Evolutionary conservation across 2,113 vertebrate species (phyloP), one percentile per base, ranked within the genome.

Genomic region (Pluvialis apricaria): DNA sequence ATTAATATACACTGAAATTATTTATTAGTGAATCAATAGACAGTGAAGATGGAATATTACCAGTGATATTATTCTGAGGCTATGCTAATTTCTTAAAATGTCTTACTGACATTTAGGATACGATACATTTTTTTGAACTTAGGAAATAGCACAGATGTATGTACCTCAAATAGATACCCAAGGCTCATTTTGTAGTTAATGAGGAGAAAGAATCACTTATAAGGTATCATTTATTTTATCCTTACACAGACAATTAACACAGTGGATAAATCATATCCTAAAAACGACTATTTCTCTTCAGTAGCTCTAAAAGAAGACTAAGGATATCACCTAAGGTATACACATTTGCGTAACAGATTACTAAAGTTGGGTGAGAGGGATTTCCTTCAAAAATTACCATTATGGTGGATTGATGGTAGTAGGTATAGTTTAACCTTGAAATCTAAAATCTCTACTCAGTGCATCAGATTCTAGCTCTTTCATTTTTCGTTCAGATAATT

Each of bases 41-140:
- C 11, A 73, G 11, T 29, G 32, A 93, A 94, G n/a, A 82, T 60
- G 13, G 34, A 94, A 55, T 92, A 72, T 81, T 62, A 58, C 13
- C 24, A 40, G 22, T 45, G n/a, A 58, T 75, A 79, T 61, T 92
- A 92, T 90, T 86, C 34, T n/a, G 49, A 81, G 55, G 29, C 5
- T 32, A 70, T 79, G 57, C 1, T 92, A 66, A 86, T 90, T 91
- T 83, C 38, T 94, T 76, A n/a, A 92, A 93, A 95, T 91, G 15
- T 83, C 86, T 95, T 70, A 66, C 57, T 94, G 95, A 94, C 88
- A 95, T 96, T 96, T 94, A 90, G 40, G 44, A 65, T 72, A 47
- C 20, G 76, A 84, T 38, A 73, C 4, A 51, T 82, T 66, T 95
- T 87, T 86, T 82, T 58, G 2, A 82, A 72, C 36, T 82, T 85